Evolutionary conservation across 2,888 invertebrate species (phyloP).

Genomic region (Prosopocoilus inquinatus): DNA sequence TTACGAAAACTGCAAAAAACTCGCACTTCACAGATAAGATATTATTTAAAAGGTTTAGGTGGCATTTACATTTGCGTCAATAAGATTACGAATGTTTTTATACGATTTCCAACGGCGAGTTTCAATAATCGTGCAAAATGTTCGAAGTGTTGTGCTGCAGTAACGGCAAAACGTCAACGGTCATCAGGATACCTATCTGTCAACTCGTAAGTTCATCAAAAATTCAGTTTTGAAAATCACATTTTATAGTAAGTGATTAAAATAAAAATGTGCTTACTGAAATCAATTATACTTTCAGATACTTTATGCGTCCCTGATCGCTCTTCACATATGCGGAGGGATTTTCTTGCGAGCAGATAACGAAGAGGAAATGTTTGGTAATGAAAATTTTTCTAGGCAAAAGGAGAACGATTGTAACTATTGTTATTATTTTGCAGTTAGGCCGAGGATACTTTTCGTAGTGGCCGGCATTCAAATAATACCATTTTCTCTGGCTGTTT

Average conservation of each 20-base stretch:
- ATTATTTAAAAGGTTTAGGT: neutral
- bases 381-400: neutral
- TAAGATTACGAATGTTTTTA: constrained; percentile 5
- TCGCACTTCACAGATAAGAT: constrained; percentile 8
- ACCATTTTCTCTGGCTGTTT: constrained; percentile 15
- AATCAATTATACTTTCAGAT: neutral
- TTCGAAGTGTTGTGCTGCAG: constrained; percentile 5
- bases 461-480: constrained; percentile 12
- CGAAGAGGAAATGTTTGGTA: neutral
- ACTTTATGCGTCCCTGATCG: constrained; percentile 4
- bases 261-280: too few species aligned
- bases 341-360: neutral
- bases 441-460: constrained; percentile 4
- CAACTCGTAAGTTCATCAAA: constrained; percentile 24
- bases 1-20: neutral
- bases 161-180: constrained; percentile 2
- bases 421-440: constrained; percentile 8
- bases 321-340: constrained; percentile 3
- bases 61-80: constrained; percentile 12
- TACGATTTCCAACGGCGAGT: neutral
- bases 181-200: constrained; percentile 11
- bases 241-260: too few species aligned
- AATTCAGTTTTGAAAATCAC: too few species aligned
- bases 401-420: neutral
- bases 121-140: constrained; percentile 10